Base-by-base conservation (phyloP, 2,113 vertebrate species). In the Menidia beryllina region DNA sequence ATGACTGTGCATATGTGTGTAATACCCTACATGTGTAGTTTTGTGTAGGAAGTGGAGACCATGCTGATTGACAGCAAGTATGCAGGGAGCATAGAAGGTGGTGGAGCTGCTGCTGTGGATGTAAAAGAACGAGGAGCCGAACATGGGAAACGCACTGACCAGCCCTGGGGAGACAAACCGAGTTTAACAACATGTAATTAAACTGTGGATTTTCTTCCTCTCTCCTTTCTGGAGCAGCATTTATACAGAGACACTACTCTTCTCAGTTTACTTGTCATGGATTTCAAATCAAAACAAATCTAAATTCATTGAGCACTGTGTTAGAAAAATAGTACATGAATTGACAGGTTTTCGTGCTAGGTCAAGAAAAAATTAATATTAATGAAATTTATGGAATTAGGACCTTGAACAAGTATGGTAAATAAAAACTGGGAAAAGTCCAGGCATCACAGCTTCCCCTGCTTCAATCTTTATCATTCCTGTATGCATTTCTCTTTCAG, bases 71-170 rank as follows among this genome's bases (percentile, higher is more conserved):
- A 91, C 89, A 43, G 91, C 86, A 21, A 92, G 30, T 15, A 92
- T 91, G 8, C 86, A 89, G 57, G 91, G 91, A 58, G 91, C 86
- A 39, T 83, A 90, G 77, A 87, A 92, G 69, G 91, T 80, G 66
- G 91, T 91, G 60, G 91, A 92, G 77, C 91, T 92, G 79, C 91
- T 92, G 85, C 91, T 90, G 68, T 90, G 88, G 83, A 91, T 80
- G 81, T 89, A 88, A 76, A 84, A 88, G 72, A 86, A 85, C 1
- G 87, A 91, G 54, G 85, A 89, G 72, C 91, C 89, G 1, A 92
- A 92, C 89, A 92, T 92, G 34, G 89, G 89, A 84, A 92, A 92
- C 0, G 83, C 91, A 10, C 89, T 91, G 68, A 92, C 24, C 79
- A 92, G 77, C 0, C 91, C 91, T 92, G 71, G 21, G 73, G 9